Evolutionary conservation across 2,797 vertebrate genomes (phyloP).

Genomic region (Chanos chanos): DNA sequence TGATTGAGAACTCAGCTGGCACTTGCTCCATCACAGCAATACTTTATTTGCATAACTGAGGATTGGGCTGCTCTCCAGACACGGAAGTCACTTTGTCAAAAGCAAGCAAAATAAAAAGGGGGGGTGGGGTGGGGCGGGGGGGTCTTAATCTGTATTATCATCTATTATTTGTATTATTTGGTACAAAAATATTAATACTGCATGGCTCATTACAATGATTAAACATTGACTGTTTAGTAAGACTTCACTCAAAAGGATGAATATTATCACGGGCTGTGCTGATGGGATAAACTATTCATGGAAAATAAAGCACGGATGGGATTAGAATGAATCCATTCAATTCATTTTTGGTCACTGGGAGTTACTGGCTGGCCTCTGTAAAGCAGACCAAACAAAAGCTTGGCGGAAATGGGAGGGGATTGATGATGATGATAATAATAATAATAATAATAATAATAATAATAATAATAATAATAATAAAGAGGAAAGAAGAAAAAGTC

Average conservation of each 20-base stretch:
- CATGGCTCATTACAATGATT: too few species aligned
- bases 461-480: neutral
- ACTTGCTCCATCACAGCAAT: neutral
- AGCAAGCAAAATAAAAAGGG: neutral
- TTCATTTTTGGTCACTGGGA: constrained; percentile 14
- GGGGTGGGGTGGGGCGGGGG: neutral
- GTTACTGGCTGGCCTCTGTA: constrained; percentile 1
- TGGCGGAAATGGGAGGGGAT: constrained; percentile 14
- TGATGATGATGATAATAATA: neutral
- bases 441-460: neutral
- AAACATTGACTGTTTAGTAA: too few species aligned
- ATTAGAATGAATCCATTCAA: constrained; percentile 7
- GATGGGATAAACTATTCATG: neutral
- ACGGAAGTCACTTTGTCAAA: neutral
- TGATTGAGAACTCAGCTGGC: neutral
- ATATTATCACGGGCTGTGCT: neutral
- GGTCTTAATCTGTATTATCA: too few species aligned
- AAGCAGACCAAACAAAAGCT: neutral
- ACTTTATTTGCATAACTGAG: neutral
- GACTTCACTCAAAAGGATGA: too few species aligned
- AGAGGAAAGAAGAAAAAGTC: neutral
- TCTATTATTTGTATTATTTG: neutral
- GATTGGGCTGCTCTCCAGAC: constrained; percentile 3
- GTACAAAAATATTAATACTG: too few species aligned
- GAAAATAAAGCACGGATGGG: constrained; percentile 1